Conservation (phyloP, 2,797 vertebrate species). For the Pseudochirops cupreus region DNA sequence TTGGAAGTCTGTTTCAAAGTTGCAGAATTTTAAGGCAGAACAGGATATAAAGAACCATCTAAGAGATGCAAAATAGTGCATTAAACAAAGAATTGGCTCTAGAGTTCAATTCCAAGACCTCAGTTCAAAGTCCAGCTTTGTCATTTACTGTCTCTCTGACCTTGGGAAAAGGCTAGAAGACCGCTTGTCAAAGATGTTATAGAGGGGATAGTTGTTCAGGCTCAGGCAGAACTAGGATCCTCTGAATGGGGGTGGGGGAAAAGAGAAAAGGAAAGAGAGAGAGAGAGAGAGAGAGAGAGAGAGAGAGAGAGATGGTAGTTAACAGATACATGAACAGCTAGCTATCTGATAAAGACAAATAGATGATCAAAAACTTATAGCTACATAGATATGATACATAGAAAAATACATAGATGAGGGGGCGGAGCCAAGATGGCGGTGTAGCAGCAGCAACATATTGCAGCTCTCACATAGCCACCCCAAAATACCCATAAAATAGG, state of each 20-base stretch:
- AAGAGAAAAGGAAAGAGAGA: background rate
- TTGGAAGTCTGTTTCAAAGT: background rate
- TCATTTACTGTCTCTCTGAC: background rate
- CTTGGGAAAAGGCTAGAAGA: background rate
- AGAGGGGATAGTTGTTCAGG: background rate
- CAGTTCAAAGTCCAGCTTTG: background rate
- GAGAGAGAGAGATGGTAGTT: background rate
- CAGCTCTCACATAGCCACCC: too few relatives aligned
- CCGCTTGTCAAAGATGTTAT: background rate
- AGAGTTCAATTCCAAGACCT: background rate
- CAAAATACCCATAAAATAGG: too few relatives aligned
- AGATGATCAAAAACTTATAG: background rate
- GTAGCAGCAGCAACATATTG: too few relatives aligned
- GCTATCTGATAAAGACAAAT: background rate
- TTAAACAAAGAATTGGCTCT: rapidly evolving
- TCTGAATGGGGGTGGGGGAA: background rate
- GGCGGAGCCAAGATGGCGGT: too few relatives aligned
- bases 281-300: background rate
- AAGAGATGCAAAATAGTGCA: background rate
- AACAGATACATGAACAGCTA: background rate
- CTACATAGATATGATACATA: background rate
- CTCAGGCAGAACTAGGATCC: background rate
- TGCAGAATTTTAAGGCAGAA: background rate
- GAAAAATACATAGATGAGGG: too few relatives aligned
- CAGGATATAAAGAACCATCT: background rate